phyloP scores from a whole-genome alignment of 1,140 invertebrate genomes.

The Brachionus koreanus region DNA sequence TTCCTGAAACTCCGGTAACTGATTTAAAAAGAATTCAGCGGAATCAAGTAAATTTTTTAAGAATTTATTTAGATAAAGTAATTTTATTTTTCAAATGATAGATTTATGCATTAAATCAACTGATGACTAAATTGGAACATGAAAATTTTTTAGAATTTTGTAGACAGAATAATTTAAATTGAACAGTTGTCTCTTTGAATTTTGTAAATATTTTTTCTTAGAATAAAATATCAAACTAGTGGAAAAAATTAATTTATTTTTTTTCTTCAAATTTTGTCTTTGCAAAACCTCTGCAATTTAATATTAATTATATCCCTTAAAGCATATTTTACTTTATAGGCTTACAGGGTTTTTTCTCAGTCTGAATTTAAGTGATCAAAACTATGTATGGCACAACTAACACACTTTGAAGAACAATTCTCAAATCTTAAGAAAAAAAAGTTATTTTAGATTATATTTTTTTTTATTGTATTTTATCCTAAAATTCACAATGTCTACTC shows the following conservation, averaged over 20 bases:
- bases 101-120: conserved; percentile 12
- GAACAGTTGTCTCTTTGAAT: background rate
- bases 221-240: background rate
- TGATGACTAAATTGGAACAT: conserved; percentile 39
- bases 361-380: too few species aligned
- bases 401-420: too few species aligned
- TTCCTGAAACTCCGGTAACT: background rate
- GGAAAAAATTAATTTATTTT: background rate
- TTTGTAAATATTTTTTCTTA: background rate
- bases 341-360: too few species aligned
- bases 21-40: conserved; percentile 24
- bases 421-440: too few species aligned
- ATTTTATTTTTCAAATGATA: background rate
- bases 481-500: too few species aligned
- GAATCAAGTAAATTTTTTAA: background rate
- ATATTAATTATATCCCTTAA: too few species aligned
- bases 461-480: too few species aligned
- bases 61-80: background rate
- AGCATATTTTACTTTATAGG: too few species aligned
- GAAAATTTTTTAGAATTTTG: conserved; percentile 30
- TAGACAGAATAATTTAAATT: background rate
- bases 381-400: too few species aligned
- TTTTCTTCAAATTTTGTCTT: too few species aligned
- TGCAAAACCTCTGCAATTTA: too few species aligned
- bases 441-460: too few species aligned